Evolutionary conservation across 92 coral and sea anemone species (phyloP).

Genomic region (Heteractis magnifica): DNA sequence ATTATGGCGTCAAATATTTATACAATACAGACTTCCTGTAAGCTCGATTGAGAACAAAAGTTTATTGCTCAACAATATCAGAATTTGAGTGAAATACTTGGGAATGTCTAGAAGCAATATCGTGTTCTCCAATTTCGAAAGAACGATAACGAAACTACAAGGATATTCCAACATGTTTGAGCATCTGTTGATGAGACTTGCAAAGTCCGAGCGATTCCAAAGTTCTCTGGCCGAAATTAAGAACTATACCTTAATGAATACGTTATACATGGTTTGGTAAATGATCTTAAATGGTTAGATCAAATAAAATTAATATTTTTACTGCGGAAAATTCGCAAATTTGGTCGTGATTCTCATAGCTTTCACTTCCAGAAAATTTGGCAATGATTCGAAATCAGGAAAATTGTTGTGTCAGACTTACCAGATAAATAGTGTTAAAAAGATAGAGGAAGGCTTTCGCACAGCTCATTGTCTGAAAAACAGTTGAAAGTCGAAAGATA

Average conservation of each 20-base stretch:
- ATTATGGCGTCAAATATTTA: not conserved
- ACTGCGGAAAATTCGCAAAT: not conserved
- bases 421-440: slow-evolving; percentile 67
- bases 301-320: not conserved
- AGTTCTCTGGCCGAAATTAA: not conserved
- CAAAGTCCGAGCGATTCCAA: not conserved
- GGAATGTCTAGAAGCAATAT: not conserved
- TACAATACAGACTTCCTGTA: not conserved
- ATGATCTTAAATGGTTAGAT: not conserved
- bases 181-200: not conserved
- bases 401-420: slow-evolving; percentile 26
- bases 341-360: not conserved
- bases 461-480: slow-evolving; percentile 38
- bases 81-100: not conserved
- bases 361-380: not conserved
- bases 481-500: not conserved
- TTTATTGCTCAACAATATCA: not conserved
- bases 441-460: slow-evolving; percentile 75
- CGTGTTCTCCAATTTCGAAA: not conserved
- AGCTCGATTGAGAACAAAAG: not conserved
- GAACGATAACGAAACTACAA: not conserved
- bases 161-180: not conserved
- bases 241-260: not conserved
- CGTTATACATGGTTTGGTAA: not conserved
- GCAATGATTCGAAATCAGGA: not conserved